Conservation (phyloP, 1,140 invertebrate genomes). For the Neodiprion pinetum region DNA sequence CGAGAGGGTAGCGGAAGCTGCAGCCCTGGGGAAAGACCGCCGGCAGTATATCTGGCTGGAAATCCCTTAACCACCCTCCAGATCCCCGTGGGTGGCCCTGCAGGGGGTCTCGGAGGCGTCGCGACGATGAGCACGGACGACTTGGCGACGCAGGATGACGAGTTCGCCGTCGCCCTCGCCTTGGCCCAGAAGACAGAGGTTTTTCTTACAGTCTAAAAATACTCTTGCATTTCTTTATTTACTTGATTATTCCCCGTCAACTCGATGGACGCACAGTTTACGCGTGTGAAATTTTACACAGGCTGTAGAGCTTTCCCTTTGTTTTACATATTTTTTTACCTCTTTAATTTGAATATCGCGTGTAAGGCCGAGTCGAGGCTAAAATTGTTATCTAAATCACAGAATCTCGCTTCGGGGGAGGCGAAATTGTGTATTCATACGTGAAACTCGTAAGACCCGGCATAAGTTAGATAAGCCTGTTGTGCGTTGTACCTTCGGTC, state of each 20-base stretch:
- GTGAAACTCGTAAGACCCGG: background rate
- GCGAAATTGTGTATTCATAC: background rate
- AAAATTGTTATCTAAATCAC: conserved; percentile 2
- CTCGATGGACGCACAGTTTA: too few species aligned
- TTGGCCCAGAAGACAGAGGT: conserved; percentile 46
- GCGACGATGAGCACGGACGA: conserved; percentile 47
- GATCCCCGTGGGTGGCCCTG: conserved; percentile 26
- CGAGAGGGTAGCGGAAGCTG: conserved; percentile 37
- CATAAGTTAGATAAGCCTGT: too few species aligned
- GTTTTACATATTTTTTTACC: too few species aligned
- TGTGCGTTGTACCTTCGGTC: too few species aligned
- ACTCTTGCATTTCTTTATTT: too few species aligned
- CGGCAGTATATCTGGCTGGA: conserved; percentile 24
- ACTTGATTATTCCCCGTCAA: too few species aligned
- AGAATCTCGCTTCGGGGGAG: background rate
- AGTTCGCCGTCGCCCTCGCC: conserved; percentile 41
- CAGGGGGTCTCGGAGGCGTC: conserved; percentile 25
- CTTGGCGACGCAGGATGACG: conserved; percentile 42
- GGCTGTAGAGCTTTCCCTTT: too few species aligned
- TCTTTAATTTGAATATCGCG: background rate
- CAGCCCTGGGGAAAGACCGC: conserved; percentile 32
- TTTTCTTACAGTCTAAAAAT: background rate
- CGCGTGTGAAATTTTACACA: too few species aligned
- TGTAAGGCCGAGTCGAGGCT: background rate
- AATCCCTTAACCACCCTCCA: conserved; percentile 29